Evolutionary conservation across 2,797 vertebrate genomes (phyloP), one percentile per base, ranked within the genome.

Genomic region (Sus cebifrons): DNA sequence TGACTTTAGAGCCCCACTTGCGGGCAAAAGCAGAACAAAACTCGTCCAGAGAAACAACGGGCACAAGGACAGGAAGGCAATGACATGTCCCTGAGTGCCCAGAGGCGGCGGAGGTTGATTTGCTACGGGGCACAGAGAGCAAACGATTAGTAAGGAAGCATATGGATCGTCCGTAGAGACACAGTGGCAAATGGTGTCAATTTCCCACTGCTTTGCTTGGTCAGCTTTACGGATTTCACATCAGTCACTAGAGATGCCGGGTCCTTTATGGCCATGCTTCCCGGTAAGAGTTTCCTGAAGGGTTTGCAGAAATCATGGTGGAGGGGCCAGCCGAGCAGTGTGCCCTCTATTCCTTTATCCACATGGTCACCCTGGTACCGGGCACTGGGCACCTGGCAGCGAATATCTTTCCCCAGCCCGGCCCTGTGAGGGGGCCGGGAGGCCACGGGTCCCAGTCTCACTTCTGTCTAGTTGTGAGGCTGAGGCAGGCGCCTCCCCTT

Each of bases 151-250:
- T 97, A 93, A 98, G 86, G 97, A 97, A 97, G 98, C 97, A 40
- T 96, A 97, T 97, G 92, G 97, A 90, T 96, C 98, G 97, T 97
- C 97, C 78, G 91, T 98, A 97, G 98, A 97, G 96, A 92, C 86
- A 21, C 73, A 96, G 86, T 96, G 97, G 97, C 93, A 98, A 98
- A 97, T 95, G 94, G 82, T 98, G 86, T 98, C 96, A 89, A 89
- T 98, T 98, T 98, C 96, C 96, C 97, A 98, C 97, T 81, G 92
- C 92, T 97, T 98, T 97, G 97, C 97, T 97, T 97, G 97, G 97
- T 98, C 96, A 97, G 96, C 95, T 96, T 97, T 96, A 96, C 85
- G 97, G 95, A 98, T 98, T 96, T 97, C 97, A 98, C 98, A 98
- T 98, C 98, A 98, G 96, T 98, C 95, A 96, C 97, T 97, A 95